Conservation (phyloP, 2,113 vertebrate species). For the Tragelaphus strepsiceros region DNA sequence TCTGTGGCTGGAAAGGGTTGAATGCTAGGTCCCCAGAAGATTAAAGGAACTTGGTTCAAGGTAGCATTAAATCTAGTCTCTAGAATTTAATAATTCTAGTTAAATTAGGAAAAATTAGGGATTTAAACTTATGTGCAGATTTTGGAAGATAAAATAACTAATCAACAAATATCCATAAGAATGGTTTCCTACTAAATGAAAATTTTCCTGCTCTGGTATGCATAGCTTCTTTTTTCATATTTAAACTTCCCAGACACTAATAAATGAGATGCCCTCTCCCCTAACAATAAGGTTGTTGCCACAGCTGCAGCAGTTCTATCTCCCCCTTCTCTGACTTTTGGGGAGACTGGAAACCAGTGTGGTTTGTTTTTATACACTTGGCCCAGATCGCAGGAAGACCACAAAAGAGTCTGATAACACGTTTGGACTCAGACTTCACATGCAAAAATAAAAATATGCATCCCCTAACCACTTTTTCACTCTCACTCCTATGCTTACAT, state of each 20-base stretch:
- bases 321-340: slow-evolving; percentile 68
- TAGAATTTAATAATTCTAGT: not conserved
- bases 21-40: not conserved
- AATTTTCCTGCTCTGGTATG: slow-evolving; percentile 52
- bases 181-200: not conserved
- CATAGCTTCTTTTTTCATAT: slow-evolving; percentile 64
- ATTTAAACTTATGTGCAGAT: not conserved
- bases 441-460: not conserved
- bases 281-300: slow-evolving; percentile 77
- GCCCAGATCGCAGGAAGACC: slow-evolving; percentile 73
- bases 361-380: slow-evolving; percentile 81
- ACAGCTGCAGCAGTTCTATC: slow-evolving; percentile 75
- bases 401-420: slow-evolving; percentile 74
- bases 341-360: slow-evolving; percentile 64
- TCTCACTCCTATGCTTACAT: not conserved
- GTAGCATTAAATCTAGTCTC: not conserved
- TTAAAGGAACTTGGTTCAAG: not conserved
- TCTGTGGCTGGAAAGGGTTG: not conserved
- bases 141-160: not conserved
- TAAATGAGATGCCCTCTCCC: slow-evolving; percentile 65
- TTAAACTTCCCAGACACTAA: slow-evolving; percentile 48
- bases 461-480: slow-evolving; percentile 42
- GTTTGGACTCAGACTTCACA: slow-evolving; percentile 47
- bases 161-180: not conserved
- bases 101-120: not conserved